phyloP scores from a whole-genome alignment of 2,797 vertebrate genomes.

The Sphenopsis melanotis region DNA sequence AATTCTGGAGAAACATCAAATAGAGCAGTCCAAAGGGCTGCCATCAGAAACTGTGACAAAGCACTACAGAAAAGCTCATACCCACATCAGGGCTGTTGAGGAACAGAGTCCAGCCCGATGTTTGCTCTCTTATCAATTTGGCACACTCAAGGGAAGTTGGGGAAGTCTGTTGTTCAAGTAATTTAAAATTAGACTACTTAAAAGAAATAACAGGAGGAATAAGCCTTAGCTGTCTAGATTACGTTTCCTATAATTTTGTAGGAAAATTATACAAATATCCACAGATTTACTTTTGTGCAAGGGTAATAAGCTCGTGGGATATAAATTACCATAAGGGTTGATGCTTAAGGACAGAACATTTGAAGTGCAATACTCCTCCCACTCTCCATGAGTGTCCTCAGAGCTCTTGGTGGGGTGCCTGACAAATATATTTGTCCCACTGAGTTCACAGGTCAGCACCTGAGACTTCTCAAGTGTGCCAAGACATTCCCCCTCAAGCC shows the following conservation, averaged over 20 bases:
- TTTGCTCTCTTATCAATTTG: constrained; percentile 28
- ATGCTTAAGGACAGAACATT: not conserved
- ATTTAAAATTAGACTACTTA: constrained; percentile 14
- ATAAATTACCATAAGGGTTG: not conserved
- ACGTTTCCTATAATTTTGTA: not conserved
- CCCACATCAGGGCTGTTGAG: not conserved
- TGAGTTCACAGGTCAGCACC: not conserved
- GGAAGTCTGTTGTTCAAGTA: constrained; percentile 16
- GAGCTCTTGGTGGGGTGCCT: not conserved
- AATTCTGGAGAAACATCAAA: not conserved
- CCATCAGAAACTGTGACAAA: not conserved
- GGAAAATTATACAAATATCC: not conserved
- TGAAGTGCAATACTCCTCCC: not conserved
- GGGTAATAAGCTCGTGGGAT: not conserved
- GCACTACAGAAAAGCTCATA: not conserved
- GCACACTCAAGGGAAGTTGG: constrained; percentile 10
- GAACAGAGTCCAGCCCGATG: not conserved
- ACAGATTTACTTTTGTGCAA: not conserved
- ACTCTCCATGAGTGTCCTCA: not conserved
- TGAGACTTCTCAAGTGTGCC: not conserved
- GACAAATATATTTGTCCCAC: not conserved
- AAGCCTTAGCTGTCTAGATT: not conserved
- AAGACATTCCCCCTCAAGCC: not conserved
- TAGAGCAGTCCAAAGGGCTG: not conserved
- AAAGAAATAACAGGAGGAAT: not conserved